A percentile compares a stretch with the other conserved stretches of the same genome.
These are phyloP conservation scores for Otis tarda DNA, from an alignment of 2,113 vertebrate genomes.

Conservation along the genomic window DNA sequence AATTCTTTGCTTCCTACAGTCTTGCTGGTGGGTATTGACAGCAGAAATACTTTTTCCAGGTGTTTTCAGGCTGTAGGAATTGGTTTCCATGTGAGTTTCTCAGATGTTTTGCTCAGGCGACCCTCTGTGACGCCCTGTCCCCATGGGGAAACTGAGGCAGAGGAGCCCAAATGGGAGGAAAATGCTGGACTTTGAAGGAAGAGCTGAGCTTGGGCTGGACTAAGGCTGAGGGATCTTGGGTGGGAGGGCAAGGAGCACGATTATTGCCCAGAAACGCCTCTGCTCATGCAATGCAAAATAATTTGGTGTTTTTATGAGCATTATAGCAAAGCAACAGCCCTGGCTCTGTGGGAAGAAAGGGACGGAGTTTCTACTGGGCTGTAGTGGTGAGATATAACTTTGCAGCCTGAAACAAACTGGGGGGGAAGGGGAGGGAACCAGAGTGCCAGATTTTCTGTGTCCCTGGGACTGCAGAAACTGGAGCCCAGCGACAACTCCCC, in stretches of 20 bases:
- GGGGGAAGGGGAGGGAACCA: too few relatives aligned
- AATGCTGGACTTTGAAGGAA: not conserved
- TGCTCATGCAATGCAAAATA: fast-evolving
- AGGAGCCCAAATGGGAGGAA: not conserved
- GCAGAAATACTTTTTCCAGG: not conserved
- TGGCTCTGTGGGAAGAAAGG: fast-evolving
- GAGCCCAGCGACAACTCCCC: fast-evolving
- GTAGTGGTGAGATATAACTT: fast-evolving
- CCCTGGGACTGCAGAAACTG: fast-evolving
- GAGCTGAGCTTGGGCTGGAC: not conserved
- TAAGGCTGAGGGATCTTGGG: too few relatives aligned
- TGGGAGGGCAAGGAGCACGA: fast-evolving
- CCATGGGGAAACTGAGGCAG: not conserved
- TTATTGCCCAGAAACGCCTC: not conserved
- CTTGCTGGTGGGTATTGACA: not conserved
- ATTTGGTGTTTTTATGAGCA: not conserved
- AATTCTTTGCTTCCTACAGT: not conserved
- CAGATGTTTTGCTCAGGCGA: fast-evolving
- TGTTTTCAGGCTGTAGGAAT: not conserved
- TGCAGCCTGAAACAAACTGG: not conserved
- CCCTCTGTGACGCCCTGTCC: too few relatives aligned
- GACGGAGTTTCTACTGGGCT: fast-evolving
- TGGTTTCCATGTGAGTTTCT: not conserved
- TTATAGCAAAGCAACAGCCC: not conserved
- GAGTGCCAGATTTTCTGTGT: not conserved